Conservation (phyloP, 2,113 vertebrate species). For the Myotis davidii region DNA sequence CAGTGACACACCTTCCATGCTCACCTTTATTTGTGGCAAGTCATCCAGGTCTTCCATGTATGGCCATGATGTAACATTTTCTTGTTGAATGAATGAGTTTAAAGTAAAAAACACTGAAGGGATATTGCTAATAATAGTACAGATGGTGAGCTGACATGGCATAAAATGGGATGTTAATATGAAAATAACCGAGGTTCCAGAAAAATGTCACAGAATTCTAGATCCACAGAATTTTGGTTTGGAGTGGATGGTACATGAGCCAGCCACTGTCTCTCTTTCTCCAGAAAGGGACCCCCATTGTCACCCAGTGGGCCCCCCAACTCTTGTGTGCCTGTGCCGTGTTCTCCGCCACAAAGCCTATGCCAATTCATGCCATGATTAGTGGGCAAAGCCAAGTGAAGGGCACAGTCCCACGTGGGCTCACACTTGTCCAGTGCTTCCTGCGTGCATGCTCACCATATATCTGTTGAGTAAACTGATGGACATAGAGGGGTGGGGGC, state of each 20-base stretch:
- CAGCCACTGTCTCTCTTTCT: not conserved
- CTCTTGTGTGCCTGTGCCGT: not conserved
- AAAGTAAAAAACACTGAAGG: not conserved
- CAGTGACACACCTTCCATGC: not conserved
- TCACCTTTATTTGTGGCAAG: not conserved
- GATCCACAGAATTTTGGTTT: not conserved
- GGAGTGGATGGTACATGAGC: accelerated
- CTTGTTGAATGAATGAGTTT: not conserved
- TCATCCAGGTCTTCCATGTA: not conserved
- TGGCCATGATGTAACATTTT: not conserved
- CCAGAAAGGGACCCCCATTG: not conserved
- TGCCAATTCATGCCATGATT: not conserved
- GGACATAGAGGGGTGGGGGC: too few relatives aligned
- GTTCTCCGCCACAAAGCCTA: accelerated
- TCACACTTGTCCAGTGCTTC: not conserved
- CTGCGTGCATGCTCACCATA: not conserved
- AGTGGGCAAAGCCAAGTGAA: not conserved
- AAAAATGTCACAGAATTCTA: not conserved
- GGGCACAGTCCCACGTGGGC: not conserved
- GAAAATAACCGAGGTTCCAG: not conserved
- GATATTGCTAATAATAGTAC: not conserved
- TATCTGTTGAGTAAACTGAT: not conserved
- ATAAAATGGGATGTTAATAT: not conserved
- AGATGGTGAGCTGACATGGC: too few relatives aligned
- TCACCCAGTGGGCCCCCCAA: not conserved